Base-by-base conservation (phyloP, 1,140 invertebrate genomes). In the Drosophila elegans region DNA sequence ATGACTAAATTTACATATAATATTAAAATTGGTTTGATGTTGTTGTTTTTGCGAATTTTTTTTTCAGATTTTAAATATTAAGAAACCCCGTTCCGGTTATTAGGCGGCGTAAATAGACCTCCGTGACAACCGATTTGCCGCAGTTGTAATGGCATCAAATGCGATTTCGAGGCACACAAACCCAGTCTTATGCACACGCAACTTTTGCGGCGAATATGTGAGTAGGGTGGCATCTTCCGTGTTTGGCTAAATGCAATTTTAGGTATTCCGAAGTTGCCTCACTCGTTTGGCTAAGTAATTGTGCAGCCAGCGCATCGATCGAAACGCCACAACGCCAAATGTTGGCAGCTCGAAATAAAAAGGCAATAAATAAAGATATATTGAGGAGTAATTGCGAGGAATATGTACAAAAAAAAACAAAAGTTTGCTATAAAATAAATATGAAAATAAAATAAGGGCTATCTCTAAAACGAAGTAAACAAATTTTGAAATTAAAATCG, bases 31-130 rank as follows among this genome's bases (percentile, higher is more conserved):
- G 36, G 38, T 7, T 48, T 21, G 16, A 1, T 21, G 16, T 21
- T 21, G 16, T 21, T 21, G 16, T 21, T 0, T 42, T n/a, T 7
- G 45, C 68, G 45, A 57, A 36, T 34, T 74, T 49, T 61, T 64
- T 53, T 49, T 61, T 64, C 4, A 9, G 25, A 36, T 42, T 49
- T 46, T 34, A 41, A 41, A 53, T 55, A 63, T 77, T 60, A 42
- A 74, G 62, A 71, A 61, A 46, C 41, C 32, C 41, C 52, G 80
- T 83, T 83, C 80, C 80, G 51, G 25, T 52, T 60, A 75, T 84
- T 83, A 79, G 62, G 56, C 71, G 34, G 56, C 27, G 41, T 83
- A 83, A 83, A 66, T 74, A 52, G 36, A 48, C 10, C 51, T 60
- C 66, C 74, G 64, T 61, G 79, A 78, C 61, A 82, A 57, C 16